Evolutionary conservation across 2,888 invertebrate species (phyloP).

Genomic region (Dryocosmus kuriphilus): DNA sequence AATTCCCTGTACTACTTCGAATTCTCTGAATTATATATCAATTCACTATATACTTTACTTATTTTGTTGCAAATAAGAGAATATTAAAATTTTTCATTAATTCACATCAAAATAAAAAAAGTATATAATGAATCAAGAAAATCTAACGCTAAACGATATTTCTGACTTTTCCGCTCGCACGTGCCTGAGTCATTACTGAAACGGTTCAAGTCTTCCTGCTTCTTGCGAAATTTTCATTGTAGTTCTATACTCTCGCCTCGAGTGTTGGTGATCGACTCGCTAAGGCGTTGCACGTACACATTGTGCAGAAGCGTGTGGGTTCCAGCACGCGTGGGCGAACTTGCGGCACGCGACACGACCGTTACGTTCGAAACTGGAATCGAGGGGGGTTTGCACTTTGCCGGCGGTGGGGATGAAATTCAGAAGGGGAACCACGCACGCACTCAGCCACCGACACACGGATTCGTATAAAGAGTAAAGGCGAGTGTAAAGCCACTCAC

Average conservation of each 20-base stretch:
- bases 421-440: constrained; percentile 61
- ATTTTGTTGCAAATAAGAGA: no score
- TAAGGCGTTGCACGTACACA: no score
- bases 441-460: constrained; percentile 42
- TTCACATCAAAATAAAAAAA: background rate
- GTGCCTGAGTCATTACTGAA: constrained; percentile 40
- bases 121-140: background rate
- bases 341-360: constrained; percentile 78
- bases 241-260: no score
- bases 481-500: background rate
- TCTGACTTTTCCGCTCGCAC: constrained; percentile 29
- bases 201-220: background rate
- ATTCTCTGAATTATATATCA: no score
- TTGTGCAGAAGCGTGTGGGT: constrained; percentile 66
- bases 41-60: no score
- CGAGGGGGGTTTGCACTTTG: constrained; percentile 59
- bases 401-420: constrained; percentile 52
- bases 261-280: no score
- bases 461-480: constrained; percentile 4
- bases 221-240: constrained; percentile 14
- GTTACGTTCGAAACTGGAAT: constrained; percentile 74
- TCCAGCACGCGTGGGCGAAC: constrained; percentile 76
- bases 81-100: no score
- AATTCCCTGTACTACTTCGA: no score
- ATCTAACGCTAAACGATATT: background rate